These are phyloP conservation scores for Nysson spinosus DNA, from an alignment of 2,888 invertebrate genomes.

Conservation along the genomic window DNA sequence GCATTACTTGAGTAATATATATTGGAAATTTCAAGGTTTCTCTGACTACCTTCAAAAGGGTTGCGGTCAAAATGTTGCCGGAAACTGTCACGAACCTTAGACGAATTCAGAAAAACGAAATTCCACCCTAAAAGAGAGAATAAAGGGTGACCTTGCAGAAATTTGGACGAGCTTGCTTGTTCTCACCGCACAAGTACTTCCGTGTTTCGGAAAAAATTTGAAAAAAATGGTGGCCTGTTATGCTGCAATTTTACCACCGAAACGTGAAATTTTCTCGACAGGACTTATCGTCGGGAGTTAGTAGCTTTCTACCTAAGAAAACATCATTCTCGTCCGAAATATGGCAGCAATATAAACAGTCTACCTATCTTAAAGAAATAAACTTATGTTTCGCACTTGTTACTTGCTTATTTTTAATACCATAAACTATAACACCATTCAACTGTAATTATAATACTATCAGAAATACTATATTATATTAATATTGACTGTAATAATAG, in stretches of 20 bases:
- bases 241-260: constrained; percentile 14
- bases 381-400: too few species aligned
- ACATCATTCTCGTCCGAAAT: background rate
- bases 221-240: constrained; percentile 27
- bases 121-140: constrained; percentile 16
- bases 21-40: constrained; percentile 2
- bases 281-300: background rate
- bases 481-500: too few species aligned
- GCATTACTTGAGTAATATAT: too few species aligned
- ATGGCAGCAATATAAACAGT: too few species aligned
- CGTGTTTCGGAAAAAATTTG: constrained; percentile 31
- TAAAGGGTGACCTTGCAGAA: constrained; percentile 39
- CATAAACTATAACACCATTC: too few species aligned
- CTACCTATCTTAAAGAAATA: too few species aligned
- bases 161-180: constrained; percentile 50
- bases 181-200: constrained; percentile 27
- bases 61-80: constrained; percentile 69
- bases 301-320: background rate
- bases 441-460: too few species aligned
- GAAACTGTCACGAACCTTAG: constrained; percentile 53
- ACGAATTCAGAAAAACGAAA: constrained; percentile 12
- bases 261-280: constrained; percentile 55
- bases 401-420: too few species aligned
- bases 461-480: too few species aligned
- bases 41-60: constrained; percentile 53